These are phyloP conservation scores for Spea hammondii DNA, from an alignment of 2,797 vertebrate species.

Conservation along the genomic window DNA sequence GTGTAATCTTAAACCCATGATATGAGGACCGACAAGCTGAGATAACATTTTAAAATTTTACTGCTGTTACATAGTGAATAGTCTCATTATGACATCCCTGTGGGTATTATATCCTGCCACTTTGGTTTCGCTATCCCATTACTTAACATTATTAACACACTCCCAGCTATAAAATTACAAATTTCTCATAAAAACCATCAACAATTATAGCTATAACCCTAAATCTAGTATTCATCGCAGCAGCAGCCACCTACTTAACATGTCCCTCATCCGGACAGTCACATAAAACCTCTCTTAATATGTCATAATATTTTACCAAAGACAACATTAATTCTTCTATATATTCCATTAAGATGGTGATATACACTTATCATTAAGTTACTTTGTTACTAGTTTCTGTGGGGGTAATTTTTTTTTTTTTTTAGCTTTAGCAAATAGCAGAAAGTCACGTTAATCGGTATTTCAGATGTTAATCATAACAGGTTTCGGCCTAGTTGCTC, in stretches of 20 bases:
- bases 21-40: conserved; percentile 83
- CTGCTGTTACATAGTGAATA: conserved; percentile 98
- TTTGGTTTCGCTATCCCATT: conserved; percentile 93
- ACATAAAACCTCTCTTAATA: conserved; percentile 68
- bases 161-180: conserved; percentile 96
- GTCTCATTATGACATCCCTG: conserved; percentile 87
- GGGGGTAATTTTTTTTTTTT: no score
- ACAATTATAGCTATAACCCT: conserved; percentile 91
- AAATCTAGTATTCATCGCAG: conserved; percentile 93
- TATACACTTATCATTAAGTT: conserved; percentile 64
- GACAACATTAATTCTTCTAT: conserved; percentile 22
- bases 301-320: conserved; percentile 66
- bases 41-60: conserved; percentile 96
- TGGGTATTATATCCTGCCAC: conserved; percentile 87
- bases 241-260: conserved; percentile 75
- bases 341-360: conserved; percentile 63
- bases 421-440: no score
- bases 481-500: no score
- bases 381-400: conserved; percentile 64
- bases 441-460: no score
- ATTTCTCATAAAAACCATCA: conserved; percentile 97
- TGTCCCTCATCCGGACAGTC: conserved; percentile 68
- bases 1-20: conserved; percentile 82
- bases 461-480: no score
- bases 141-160: conserved; percentile 99